phyloP scores from a whole-genome alignment of 2,888 invertebrate genomes.

The Neelides folsomi region DNA sequence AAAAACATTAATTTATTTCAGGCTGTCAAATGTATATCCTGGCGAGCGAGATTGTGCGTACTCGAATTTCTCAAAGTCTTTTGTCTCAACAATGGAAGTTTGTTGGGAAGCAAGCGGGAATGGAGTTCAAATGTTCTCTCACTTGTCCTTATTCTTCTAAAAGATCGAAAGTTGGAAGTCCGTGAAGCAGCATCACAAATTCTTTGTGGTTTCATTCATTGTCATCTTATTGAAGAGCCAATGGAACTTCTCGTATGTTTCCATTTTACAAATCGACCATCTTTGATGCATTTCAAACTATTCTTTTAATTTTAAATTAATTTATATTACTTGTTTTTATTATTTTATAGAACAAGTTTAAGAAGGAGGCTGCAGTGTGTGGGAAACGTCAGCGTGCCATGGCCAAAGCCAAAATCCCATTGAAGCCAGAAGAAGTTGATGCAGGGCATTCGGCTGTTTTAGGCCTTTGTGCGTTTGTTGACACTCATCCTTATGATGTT shows the following conservation, averaged over 20 bases:
- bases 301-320: constrained; percentile 1
- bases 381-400: constrained; percentile 17
- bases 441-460: constrained; percentile 67
- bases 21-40: constrained; percentile 34
- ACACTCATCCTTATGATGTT: constrained; percentile 76
- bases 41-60: constrained; percentile 42
- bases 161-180: constrained; percentile 63
- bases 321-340: constrained; percentile 7
- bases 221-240: constrained; percentile 56
- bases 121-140: constrained; percentile 41
- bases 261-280: background rate
- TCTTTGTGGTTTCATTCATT: constrained; percentile 73
- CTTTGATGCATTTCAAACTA: too few species aligned
- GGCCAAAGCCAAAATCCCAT: constrained; percentile 26
- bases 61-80: constrained; percentile 42
- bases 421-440: constrained; percentile 35
- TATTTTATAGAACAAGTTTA: constrained; percentile 45
- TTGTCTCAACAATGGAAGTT: constrained; percentile 44
- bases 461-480: constrained; percentile 74
- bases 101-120: constrained; percentile 34
- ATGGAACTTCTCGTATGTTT: constrained; percentile 45
- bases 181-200: constrained; percentile 68
- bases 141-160: constrained; percentile 53
- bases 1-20: constrained; percentile 7
- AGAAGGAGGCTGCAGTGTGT: constrained; percentile 39